Conservation (phyloP, 2,113 vertebrate genomes). For the Elgaria multicarinata region DNA sequence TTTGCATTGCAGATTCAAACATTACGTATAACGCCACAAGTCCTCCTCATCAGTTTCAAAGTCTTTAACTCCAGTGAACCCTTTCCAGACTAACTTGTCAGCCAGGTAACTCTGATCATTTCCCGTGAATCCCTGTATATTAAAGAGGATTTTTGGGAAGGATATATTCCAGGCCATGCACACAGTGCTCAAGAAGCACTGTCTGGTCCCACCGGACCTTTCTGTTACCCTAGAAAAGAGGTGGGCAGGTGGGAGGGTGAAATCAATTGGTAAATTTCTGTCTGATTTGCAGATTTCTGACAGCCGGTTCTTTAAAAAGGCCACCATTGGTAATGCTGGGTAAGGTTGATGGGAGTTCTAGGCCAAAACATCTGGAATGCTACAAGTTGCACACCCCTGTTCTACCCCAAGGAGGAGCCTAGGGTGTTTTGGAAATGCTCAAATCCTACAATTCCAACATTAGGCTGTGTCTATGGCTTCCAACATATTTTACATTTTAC, state of each 20-base stretch:
- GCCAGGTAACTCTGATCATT: neutral
- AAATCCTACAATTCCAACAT: neutral
- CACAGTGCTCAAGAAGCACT: neutral
- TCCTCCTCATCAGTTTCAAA: neutral
- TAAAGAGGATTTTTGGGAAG: neutral
- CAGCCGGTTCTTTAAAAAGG: neutral
- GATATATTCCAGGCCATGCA: neutral
- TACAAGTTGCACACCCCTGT: neutral
- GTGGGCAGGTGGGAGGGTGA: neutral
- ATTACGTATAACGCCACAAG: neutral
- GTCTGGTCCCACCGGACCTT: neutral
- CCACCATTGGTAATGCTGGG: neutral
- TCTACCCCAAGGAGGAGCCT: neutral
- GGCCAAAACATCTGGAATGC: too few relatives aligned
- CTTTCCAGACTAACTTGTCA: neutral
- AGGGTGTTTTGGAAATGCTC: neutral
- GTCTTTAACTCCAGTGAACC: neutral
- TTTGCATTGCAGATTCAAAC: neutral
- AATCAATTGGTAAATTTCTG: neutral
- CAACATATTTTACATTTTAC: neutral
- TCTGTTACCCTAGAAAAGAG: neutral
- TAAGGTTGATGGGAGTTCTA: too few relatives aligned
- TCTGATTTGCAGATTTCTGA: neutral
- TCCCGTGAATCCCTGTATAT: neutral
- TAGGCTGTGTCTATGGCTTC: neutral